phyloP scores from a whole-genome alignment of 2,113 vertebrate genomes.

The Antechinus stuartii region DNA sequence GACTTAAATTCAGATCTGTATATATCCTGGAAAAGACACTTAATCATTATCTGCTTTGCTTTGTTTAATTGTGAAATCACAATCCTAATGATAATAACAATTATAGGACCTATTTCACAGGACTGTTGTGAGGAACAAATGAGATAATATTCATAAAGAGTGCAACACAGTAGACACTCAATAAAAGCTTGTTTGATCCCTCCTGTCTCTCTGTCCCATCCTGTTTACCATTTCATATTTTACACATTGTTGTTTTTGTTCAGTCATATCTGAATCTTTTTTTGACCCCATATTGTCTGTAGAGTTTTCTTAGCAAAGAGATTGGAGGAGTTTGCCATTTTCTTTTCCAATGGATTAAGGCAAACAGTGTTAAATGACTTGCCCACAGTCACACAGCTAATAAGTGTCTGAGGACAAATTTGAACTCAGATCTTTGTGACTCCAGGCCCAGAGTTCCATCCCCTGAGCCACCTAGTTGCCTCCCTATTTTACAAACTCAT shows the following conservation, averaged over 20 bases:
- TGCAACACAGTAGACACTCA: not conserved
- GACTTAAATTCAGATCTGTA: too few relatives aligned
- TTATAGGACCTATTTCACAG: not conserved
- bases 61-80: not conserved
- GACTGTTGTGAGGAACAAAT: not conserved
- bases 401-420: not conserved
- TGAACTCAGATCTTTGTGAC: not conserved
- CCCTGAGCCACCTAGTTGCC: not conserved
- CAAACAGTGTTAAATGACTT: not conserved
- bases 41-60: not conserved
- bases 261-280: not conserved
- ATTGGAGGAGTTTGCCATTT: not conserved
- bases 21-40: not conserved
- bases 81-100: not conserved
- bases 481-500: not conserved
- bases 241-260: not conserved
- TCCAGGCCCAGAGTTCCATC: not conserved
- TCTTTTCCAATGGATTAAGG: not conserved
- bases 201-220: not conserved
- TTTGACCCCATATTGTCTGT: not conserved
- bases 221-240: not conserved
- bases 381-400: not conserved
- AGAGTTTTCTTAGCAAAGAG: not conserved
- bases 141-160: not conserved
- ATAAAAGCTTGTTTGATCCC: not conserved